Base-by-base conservation (phyloP, 2,888 invertebrate species). In the Synergus itoensis region DNA sequence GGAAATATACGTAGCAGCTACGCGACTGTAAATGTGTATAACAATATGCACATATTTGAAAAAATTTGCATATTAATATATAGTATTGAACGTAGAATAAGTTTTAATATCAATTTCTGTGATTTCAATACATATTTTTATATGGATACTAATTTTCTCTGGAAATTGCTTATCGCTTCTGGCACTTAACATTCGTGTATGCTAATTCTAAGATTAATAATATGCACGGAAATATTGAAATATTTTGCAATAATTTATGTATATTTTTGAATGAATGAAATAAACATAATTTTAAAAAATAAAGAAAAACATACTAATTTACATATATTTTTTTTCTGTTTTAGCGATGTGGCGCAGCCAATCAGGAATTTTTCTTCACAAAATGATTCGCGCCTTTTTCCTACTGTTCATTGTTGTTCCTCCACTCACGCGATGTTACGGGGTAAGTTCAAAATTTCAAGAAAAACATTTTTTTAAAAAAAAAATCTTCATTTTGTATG, bases 311-410 rank as follows among this genome's bases (percentile, higher is more conserved):
- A 21, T 43, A 48, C 0, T 43, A 18, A 80, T 77, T 45, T 28
- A 75, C 36, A 80, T 78, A 64, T 69, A 79, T 81, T 67, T 77
- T 78, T 79, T 84, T 80, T 87, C 62, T 88, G 84, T 91, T 89
- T 82, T 88, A 92, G 92, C 89, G 89, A 92, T 91, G 92, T 90
- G 92, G 91, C 90, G 91, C 90, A 89, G 89, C 88, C 91, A 88
- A 90, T 87, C 90, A 88, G 91, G 89, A 91, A 90, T 89, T 89
- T 87, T 87, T 90, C 87, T 87, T 86, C 87, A 88, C 91, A 92
- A 91, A 91, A 92, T 92, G 92, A 90, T 89, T 91, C 91, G 91
- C 90, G 88, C 89, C 89, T 88, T 91, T 88, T 89, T 91, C 87
- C 88, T 91, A 87, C 89, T 92, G 85, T 92, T 90, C 89, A 89